Conservation (phyloP, 2,113 vertebrate species). For the Pogona vitticeps region DNA sequence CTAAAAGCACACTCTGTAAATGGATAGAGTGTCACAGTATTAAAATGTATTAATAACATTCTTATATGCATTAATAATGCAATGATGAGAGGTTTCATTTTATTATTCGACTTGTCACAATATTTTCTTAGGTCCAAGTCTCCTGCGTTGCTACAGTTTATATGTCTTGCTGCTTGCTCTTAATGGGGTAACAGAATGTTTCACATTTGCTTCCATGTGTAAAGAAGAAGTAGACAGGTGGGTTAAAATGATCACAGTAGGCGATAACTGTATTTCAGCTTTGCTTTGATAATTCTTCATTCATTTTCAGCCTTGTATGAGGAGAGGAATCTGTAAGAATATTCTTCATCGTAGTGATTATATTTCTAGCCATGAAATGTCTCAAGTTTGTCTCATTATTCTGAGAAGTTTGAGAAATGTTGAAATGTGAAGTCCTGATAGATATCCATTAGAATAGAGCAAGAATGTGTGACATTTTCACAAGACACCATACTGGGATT, state of each 20-base stretch:
- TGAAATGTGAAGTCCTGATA: neutral
- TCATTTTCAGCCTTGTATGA: neutral
- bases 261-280: neutral
- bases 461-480: neutral
- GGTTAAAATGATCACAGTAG: slow-evolving; percentile 45
- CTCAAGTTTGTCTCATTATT: neutral
- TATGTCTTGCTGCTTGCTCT: slow-evolving; percentile 94
- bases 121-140: slow-evolving; percentile 81
- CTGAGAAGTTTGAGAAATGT: neutral
- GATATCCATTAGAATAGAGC: neutral
- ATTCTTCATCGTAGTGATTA: neutral
- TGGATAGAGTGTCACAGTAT: neutral
- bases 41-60: slow-evolving; percentile 1
- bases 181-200: slow-evolving; percentile 95
- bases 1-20: neutral
- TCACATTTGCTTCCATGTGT: slow-evolving; percentile 94
- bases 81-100: neutral
- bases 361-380: neutral
- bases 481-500: neutral
- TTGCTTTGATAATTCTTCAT: neutral
- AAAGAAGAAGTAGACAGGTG: slow-evolving; percentile 94
- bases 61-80: neutral
- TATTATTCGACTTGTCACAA: neutral
- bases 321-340: neutral
- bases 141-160: slow-evolving; percentile 87